Conservation (phyloP, 2,113 vertebrate species). For the Hipposideros armiger region DNA sequence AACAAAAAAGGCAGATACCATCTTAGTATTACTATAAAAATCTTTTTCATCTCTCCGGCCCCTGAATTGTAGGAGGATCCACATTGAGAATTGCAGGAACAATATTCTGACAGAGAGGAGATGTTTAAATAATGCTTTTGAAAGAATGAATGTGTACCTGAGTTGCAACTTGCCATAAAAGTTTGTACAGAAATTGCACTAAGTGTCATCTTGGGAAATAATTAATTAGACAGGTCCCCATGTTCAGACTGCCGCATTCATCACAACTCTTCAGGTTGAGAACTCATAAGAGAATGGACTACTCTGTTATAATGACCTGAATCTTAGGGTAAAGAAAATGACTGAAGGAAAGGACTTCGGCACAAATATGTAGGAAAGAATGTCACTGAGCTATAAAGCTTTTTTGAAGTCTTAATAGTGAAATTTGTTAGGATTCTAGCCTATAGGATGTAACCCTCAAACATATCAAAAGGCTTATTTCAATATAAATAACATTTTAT, state of each 20-base stretch:
- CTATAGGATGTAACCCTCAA: not conserved
- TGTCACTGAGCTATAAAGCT: not conserved
- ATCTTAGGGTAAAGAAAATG: not conserved
- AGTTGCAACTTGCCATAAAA: not conserved
- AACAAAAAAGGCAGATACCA: not conserved
- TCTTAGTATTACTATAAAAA: not conserved
- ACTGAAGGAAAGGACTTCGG: not conserved
- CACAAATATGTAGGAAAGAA: not conserved
- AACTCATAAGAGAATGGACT: not conserved
- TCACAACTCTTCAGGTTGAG: not conserved
- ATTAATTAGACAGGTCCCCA: not conserved
- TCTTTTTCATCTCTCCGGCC: not conserved
- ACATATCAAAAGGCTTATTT: not conserved
- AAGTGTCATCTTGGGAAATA: not conserved
- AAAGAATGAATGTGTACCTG: not conserved
- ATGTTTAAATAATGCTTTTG: not conserved
- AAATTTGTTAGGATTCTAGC: not conserved
- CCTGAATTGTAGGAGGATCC: not conserved
- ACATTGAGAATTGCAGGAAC: not conserved
- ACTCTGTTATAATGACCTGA: not conserved
- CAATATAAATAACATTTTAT: not conserved
- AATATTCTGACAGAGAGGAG: not conserved
- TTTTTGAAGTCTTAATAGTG: not conserved
- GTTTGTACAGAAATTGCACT: not conserved
- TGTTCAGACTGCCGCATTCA: not conserved